A percentile compares a stretch with the other conserved stretches of the same genome.
Conservation (phyloP, 2,113 vertebrate genomes). For the Tenebrosternarchus preto region DNA sequence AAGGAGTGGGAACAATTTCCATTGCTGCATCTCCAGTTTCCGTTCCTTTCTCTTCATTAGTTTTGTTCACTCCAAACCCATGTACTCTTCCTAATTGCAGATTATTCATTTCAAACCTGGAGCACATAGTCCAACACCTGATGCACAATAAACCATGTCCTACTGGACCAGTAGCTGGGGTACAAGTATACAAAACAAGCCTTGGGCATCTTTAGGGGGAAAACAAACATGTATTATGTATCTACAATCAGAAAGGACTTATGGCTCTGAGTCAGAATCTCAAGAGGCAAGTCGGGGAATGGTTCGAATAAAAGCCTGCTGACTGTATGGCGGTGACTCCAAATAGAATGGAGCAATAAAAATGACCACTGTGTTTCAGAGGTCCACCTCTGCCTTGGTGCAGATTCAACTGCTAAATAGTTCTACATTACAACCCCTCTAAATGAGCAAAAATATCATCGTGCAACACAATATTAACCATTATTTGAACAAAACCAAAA, state of each 20-base stretch:
- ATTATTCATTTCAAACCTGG: no score
- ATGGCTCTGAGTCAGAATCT: not conserved
- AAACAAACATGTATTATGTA: not conserved
- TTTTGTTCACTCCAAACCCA: no score
- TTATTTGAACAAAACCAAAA: not conserved
- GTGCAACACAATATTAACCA: not conserved
- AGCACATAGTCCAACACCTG: no score
- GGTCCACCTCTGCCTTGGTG: conserved; percentile 10
- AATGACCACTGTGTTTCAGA: not conserved
- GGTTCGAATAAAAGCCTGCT: not conserved
- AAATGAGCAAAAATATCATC: not conserved
- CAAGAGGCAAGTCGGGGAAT: not conserved
- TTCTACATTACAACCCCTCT: not conserved
- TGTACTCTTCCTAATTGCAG: not conserved
- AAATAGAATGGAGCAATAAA: conserved; percentile 37
- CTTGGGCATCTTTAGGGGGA: not conserved
- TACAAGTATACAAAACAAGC: not conserved
- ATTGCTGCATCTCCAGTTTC: conserved; percentile 24
- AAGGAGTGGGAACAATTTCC: not conserved
- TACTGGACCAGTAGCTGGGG: not conserved
- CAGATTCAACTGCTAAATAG: conserved; percentile 17
- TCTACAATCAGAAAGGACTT: not conserved
- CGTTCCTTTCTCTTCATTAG: conserved; percentile 19
- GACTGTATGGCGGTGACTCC: conserved; percentile 10
- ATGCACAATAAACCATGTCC: no score